Evolutionary conservation across 2,888 invertebrate genomes (phyloP).

Genomic region (Platypus cylindrus): DNA sequence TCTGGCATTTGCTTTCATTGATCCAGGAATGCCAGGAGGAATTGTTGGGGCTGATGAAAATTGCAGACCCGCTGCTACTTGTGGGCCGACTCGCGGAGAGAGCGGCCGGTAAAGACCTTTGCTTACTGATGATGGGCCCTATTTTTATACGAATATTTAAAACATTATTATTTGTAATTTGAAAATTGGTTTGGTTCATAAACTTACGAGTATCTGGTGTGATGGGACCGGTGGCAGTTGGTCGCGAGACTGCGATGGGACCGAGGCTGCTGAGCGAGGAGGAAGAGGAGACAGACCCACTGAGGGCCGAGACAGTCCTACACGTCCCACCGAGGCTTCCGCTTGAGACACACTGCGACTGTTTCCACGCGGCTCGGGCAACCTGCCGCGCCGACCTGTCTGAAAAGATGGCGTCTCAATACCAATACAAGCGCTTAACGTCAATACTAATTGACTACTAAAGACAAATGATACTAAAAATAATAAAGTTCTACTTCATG

Average conservation of each 20-base stretch:
- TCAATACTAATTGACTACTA: no score
- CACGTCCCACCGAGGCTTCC: conserved; percentile 32
- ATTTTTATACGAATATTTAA: no score
- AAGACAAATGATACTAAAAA: no score
- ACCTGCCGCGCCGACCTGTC: conserved; percentile 81
- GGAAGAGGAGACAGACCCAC: conserved; percentile 59
- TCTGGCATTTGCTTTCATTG: conserved; percentile 42
- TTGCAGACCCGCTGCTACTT: conserved; percentile 28
- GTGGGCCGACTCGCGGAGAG: conserved; percentile 52
- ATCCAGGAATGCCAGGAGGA: conserved; percentile 23
- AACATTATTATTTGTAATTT: no score
- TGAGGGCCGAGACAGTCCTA: conserved; percentile 70
- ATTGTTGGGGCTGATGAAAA: conserved; percentile 19
- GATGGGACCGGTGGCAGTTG: conserved; percentile 52
- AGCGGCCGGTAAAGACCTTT: conserved; percentile 59
- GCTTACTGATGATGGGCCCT: conserved; percentile 62
- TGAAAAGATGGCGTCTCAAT: conserved; percentile 49
- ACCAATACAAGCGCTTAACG: conserved; percentile 35
- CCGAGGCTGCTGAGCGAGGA: conserved; percentile 53
- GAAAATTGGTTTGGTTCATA: no score
- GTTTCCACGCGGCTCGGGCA: conserved; percentile 74
- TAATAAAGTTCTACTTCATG: no score
- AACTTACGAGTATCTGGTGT: conserved; percentile 56
- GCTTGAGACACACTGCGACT: conserved; percentile 72
- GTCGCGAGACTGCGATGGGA: conserved; percentile 35